A percentile compares a stretch with the other conserved stretches of the same genome.
Evolutionary conservation across 2,888 invertebrate species (phyloP).

Genomic region (Portevinia maculata): DNA sequence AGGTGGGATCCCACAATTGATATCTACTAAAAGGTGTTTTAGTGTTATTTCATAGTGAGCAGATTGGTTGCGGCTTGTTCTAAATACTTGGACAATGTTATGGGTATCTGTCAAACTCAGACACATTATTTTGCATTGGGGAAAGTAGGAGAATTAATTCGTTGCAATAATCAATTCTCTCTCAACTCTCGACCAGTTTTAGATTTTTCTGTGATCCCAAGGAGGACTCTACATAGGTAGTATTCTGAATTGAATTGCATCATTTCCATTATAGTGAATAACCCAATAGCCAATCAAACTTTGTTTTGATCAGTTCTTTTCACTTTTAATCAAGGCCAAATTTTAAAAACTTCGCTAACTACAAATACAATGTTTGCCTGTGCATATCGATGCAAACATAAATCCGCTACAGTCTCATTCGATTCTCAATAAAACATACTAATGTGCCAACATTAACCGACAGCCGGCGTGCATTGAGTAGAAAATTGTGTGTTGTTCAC

Average conservation of each 20-base stretch:
- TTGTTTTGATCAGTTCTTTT: constrained; percentile 17
- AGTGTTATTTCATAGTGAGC: no score
- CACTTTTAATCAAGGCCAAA: constrained; percentile 20
- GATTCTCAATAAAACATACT: constrained; percentile 23
- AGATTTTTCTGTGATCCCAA: not conserved
- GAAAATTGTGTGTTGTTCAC: constrained; percentile 14
- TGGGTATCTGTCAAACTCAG: no score
- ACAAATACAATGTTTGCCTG: constrained; percentile 1
- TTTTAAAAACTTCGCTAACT: constrained; percentile 18
- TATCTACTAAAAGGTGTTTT: no score
- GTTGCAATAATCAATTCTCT: no score
- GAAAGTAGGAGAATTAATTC: no score
- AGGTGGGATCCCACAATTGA: no score
- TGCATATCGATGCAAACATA: constrained; percentile 17
- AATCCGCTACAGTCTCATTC: constrained; percentile 16
- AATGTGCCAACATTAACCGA: constrained; percentile 17
- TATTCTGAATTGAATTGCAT: no score
- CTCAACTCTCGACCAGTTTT: not conserved
- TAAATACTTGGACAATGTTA: no score
- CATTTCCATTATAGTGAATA: no score
- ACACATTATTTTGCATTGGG: no score
- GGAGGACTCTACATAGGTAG: no score
- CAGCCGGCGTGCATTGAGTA: constrained; percentile 12
- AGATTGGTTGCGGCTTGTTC: no score
- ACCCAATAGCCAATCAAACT: not conserved